Evolutionary conservation across 2,113 vertebrate species (phyloP), one percentile per base, ranked within the genome.

Genomic region (Pristiophorus japonicus): DNA sequence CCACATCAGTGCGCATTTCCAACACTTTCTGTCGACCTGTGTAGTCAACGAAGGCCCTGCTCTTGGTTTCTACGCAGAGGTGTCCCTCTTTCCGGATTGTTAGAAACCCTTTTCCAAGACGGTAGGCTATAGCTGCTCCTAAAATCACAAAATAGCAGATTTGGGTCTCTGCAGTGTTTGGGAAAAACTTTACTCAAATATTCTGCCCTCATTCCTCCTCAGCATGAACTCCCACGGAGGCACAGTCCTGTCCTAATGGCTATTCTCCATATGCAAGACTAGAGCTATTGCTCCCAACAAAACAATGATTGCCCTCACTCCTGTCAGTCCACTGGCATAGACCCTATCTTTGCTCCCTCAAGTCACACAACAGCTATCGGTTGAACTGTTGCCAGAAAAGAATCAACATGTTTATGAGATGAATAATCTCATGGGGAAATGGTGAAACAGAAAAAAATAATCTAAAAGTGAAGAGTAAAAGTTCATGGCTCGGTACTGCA

Each of bases 11-110:
- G 63, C 98, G 97, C n/a, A 98, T 96, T 97, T 99, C 98, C 98
- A 98, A 96, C 8, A 96, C 88, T 96, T 99, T 99, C 95, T 98
- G 96, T 3, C 55, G 96, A 75, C 97, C 97, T 0, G 98, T 97
- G 96, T 98, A 98, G 97, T 99, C 98, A 0, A 6, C 97, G 97
- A 98, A 99, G 81, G 96, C 96, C 93, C 98, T 97, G 0, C 70
- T 78, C 65, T 59, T 5, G 0, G 98, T 98, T 88, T 97, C 95
- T 38, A 98, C 97, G 0, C 98, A 98, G 38, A 99, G 96, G 88
- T 98, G 98, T 81, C 98, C 98, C 0, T 97, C 98, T 96, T 99
- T 99, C 47, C 98, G 98, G 95, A 98, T 96, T 14, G 98, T 97
- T 96, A 99, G 96, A 96, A 98, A 99, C 47, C 98, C 98, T 96